Evolutionary conservation across 1,140 invertebrate genomes (phyloP), one percentile per base, ranked within the genome.

Genomic region (Orchestia grillus): DNA sequence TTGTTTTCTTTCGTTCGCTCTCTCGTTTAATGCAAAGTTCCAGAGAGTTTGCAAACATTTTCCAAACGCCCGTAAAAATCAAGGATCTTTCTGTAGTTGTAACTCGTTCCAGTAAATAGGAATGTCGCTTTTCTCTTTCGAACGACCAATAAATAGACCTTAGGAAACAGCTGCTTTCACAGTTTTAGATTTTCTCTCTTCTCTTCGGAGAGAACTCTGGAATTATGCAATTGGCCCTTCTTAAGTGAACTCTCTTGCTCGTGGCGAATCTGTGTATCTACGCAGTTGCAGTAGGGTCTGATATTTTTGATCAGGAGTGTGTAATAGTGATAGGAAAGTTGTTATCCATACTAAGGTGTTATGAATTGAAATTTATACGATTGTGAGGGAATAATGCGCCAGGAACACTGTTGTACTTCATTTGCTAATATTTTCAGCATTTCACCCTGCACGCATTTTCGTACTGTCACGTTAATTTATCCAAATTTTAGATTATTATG

Each of bases 51-150:
- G 28, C 62, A 77, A 77, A 77, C 62, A 77, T 77, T 23, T 53
- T 77, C 62, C 28, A 77, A 77, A 36, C 62, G 11, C 28, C 62
- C 28, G 62, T 77, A 77, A 77, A 77, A 77, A 77, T 77, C 62
- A 77, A 28, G 62, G 62, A 77, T 77, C 62, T 77, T 36, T 77
- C 28, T 77, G 44, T 44, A 94, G 92, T 45, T 44, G 92, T 94
- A 94, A 94, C 92, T 94, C 92, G 41, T 45, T n/a, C 44, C 43
- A 94, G 92, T 94, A 94, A 94, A 94, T 94, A 45, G 92, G 92
- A 44, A 94, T 47, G 92, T 45, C 44, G 92, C 44, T 47, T 94
- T n/a, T 45, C 40, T 94, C 43, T 94, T 47, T 44, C 44, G 43
- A 94, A 94, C 44, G 92, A 94, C 43, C 92, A 94, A 94, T 94